Evolutionary conservation across 2,888 invertebrate genomes (phyloP), one percentile per base, ranked within the genome.

Genomic region (Anticlea derivata): DNA sequence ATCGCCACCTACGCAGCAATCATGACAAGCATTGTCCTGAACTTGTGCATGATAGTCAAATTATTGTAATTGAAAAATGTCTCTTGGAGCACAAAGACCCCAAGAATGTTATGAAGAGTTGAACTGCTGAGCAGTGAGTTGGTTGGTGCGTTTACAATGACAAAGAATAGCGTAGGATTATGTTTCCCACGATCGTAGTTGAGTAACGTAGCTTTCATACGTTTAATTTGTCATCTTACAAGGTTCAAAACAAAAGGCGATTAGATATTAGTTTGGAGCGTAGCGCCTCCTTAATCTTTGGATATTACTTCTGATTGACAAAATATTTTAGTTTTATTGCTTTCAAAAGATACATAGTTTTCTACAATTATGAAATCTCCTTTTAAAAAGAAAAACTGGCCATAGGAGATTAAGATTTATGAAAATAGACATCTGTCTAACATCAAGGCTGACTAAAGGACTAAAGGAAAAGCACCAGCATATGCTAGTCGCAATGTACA

Each of bases 1-100:
- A 73, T 68, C 65, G 63, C 66, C 78, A 73, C 84, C 86, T 73
- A 84, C 85, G 70, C 76, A 65, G 53, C 71, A 76, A 72, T 78
- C 68, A 60, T 61, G 73, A 70, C 78, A 72, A 80, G 74, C 70
- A 71, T 69, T 67, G 75, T 75, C 73, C 70, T 73, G 66, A 66
- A 59, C 55, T 70, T 53, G 55, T 52, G 58, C 55, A 52, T 58
- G 48, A 60, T 65, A 59, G 46, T 50, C 27, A 50, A 17, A 4
- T 17, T 3, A 43, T 24, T 37, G 33, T 43, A 53, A 53, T 49
- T 48, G 44, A 53, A 53, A 48, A 48, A 48, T 44, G 11, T 39
- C 26, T 37, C 47, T 44, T 43, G 5, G 29, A 43, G 40, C 37
- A 44, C 52, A 48, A 58, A 58, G 53, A 58, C 49, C 51, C 29